These are phyloP conservation scores for Miniopterus natalensis DNA, from an alignment of 2,113 vertebrate species.

Conservation along the genomic window DNA sequence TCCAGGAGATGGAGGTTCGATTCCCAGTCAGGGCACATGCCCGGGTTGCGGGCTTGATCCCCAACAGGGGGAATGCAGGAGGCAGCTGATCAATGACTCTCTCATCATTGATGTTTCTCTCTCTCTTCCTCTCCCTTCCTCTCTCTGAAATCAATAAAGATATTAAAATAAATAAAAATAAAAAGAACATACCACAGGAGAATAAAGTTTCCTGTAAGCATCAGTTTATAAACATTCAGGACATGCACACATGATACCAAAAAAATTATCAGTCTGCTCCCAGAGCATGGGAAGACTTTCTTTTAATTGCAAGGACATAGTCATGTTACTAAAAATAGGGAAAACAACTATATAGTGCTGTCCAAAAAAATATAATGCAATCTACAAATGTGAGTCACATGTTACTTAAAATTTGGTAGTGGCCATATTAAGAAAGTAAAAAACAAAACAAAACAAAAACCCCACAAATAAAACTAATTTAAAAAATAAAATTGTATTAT, in stretches of 20 bases:
- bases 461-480: neutral
- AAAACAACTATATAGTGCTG: constrained; percentile 5
- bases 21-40: no score
- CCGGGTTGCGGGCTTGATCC: no score
- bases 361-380: neutral
- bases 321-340: neutral
- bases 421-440: neutral
- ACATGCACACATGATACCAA: neutral
- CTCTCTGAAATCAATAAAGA: no score
- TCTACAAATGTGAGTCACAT: constrained; percentile 5
- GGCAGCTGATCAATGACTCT: no score
- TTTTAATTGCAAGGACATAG: neutral
- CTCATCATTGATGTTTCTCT: no score
- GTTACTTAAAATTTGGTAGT: neutral
- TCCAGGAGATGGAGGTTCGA: no score
- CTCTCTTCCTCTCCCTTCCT: no score
- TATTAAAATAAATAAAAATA: neutral
- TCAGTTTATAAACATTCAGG: constrained; percentile 33
- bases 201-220: neutral
- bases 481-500: constrained; percentile 27
- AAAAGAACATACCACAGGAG: neutral
- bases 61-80: no score
- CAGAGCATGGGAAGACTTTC: neutral
- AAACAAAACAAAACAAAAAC: neutral
- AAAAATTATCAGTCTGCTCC: constrained; percentile 43